Evolutionary conservation across 2,888 invertebrate species (phyloP).

Genomic region (Agrotis clavis): DNA sequence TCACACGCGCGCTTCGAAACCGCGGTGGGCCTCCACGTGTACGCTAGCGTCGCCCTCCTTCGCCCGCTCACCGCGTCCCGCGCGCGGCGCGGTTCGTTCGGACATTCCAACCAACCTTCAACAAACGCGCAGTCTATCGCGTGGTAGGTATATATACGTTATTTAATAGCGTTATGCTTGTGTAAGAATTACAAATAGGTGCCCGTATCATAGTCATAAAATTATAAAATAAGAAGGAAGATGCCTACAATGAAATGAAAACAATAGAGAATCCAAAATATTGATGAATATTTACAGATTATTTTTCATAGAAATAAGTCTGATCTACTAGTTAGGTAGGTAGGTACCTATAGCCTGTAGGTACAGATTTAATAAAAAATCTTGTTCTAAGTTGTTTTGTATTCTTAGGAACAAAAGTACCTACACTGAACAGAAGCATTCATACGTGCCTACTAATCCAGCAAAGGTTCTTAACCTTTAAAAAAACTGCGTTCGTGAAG

Average conservation of each 20-base stretch:
- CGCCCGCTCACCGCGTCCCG: conserved; percentile 68
- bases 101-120: conserved; percentile 83
- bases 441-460: conserved; percentile 17
- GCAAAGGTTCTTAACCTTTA: conserved; percentile 51
- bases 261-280: conserved; percentile 29
- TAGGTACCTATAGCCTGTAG: no score
- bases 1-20: conserved; percentile 88
- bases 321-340: no score
- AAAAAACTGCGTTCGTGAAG: conserved; percentile 36
- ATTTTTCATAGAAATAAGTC: neutral
- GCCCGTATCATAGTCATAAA: conserved; percentile 30
- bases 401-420: neutral
- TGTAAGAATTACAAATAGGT: conserved; percentile 55
- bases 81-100: conserved; percentile 71
- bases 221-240: conserved; percentile 12
- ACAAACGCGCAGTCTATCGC: conserved; percentile 80
- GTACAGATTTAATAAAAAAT: no score
- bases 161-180: conserved; percentile 58
- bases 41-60: conserved; percentile 69
- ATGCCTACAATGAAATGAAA: conserved; percentile 17
- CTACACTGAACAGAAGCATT: neutral
- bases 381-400: neutral
- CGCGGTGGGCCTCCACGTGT: conserved; percentile 92
- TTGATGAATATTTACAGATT: neutral
- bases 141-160: conserved; percentile 65